Conservation (phyloP, 1,140 invertebrate species). For the Drosophila nigromelanica region DNA sequence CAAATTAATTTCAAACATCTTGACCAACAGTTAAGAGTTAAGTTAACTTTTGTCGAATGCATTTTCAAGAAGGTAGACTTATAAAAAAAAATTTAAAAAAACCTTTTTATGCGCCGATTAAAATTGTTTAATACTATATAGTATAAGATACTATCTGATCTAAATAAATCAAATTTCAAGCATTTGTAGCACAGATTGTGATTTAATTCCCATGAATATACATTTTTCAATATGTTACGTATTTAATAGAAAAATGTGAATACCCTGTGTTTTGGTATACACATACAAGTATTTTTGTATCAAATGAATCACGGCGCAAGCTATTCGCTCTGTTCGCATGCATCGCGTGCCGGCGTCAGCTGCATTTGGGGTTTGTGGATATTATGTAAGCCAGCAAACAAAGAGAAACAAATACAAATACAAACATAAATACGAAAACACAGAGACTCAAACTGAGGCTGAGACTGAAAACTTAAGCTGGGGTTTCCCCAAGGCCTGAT, state of each 20-base stretch:
- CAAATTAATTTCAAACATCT: too few species aligned
- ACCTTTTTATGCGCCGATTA: too few species aligned
- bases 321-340: slow-evolving; percentile 39
- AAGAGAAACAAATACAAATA: slow-evolving; percentile 6
- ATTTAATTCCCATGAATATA: neutral
- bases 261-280: neutral
- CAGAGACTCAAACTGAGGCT: slow-evolving; percentile 18
- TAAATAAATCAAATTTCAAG: too few species aligned
- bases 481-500: slow-evolving; percentile 75
- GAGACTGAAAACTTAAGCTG: slow-evolving; percentile 35
- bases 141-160: too few species aligned
- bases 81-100: too few species aligned
- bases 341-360: slow-evolving; percentile 46
- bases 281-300: neutral
- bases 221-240: neutral
- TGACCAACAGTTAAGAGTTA: too few species aligned
- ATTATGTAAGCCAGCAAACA: slow-evolving; percentile 63
- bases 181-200: neutral
- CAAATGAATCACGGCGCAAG: slow-evolving; percentile 37
- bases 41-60: too few species aligned
- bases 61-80: too few species aligned
- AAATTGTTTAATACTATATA: too few species aligned
- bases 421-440: slow-evolving; percentile 12
- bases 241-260: neutral
- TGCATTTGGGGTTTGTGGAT: slow-evolving; percentile 43